Base-by-base conservation (phyloP, 2,113 vertebrate genomes). In the Prionailurus viverrinus region DNA sequence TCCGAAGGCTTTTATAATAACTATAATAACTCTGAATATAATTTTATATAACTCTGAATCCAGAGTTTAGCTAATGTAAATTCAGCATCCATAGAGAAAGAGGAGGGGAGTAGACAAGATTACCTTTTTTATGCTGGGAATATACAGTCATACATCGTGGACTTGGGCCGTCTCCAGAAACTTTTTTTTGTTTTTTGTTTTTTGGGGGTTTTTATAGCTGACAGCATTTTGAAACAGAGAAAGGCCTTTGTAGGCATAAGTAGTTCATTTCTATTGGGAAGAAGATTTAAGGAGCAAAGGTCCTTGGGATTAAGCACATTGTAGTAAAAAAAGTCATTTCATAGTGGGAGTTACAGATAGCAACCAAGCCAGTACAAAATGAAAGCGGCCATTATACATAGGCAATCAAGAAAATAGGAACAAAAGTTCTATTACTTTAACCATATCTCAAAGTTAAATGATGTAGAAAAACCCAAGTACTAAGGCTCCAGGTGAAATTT, bases 261-360 rank as follows among this genome's bases (percentile, higher is more conserved):
- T 88, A 51, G 91, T 90, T 89, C 73, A 55, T 92, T 97, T 93
- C 53, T 97, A 33, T 51, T 95, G 7, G 61, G 93, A 96, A 94
- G 69, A 61, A 61, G 74, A 33, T 89, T 91, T 88, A 88, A 92
- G 76, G 76, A 96, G 80, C 53, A 94, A 36, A 89, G 39, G 11
- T 94, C 33, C 85, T 97, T 45, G 55, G 86, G 86, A 81, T 95
- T 96, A 87, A 78, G 31, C 48, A 68, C 92, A 69, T 27, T 41
- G 11, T 95, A 81, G 36, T 55, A 14, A 87, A 76, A 89, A 73
- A 88, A 78, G 36, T 55, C 25, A 73, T 66, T 81, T 93, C 58
- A 82, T 61, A 48, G 7, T 94, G 23, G n/a, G 92, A 83, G 21
- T 93, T 85, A 78, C 5, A 78, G 19, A 19, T 51, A 93, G 21